Conservation (phyloP, 1,140 invertebrate genomes). For the Druon quercuslanigerum region DNA sequence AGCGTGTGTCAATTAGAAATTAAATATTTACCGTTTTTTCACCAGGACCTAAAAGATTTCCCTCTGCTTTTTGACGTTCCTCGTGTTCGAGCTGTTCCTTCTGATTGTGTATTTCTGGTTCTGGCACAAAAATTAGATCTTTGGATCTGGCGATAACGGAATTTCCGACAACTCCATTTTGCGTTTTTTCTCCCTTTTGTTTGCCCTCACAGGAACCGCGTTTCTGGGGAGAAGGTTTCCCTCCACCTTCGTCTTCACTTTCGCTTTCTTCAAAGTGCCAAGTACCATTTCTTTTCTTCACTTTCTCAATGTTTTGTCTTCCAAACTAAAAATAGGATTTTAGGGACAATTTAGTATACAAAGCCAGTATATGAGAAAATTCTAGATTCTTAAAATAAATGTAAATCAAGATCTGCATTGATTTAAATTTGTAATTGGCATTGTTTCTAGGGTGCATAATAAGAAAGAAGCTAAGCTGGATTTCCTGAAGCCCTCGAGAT, state of each 20-base stretch:
- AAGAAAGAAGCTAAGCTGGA: no score
- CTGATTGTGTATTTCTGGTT: constrained; percentile 73
- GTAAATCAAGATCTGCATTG: no score
- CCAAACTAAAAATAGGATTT: constrained; percentile 80
- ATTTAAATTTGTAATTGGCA: no score
- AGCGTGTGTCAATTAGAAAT: not conserved
- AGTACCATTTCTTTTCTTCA: constrained; percentile 77
- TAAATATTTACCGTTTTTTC: constrained; percentile 52
- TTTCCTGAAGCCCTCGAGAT: no score
- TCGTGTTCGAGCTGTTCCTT: constrained; percentile 38
- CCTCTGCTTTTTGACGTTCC: not conserved
- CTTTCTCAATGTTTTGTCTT: constrained; percentile 86
- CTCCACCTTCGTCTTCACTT: constrained; percentile 73
- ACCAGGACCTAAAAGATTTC: constrained; percentile 17
- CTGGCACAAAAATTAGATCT: constrained; percentile 79
- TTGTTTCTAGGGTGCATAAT: no score
- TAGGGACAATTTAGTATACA: constrained; percentile 27
- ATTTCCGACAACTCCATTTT: constrained; percentile 67
- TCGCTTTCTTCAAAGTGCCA: constrained; percentile 74
- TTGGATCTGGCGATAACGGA: constrained; percentile 78
- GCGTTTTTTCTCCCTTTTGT: constrained; percentile 53
- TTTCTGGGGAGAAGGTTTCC: constrained; percentile 42
- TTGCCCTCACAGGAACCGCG: constrained; percentile 41
- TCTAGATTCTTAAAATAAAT: no score
- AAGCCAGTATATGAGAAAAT: no score